Conservation (phyloP, 2,113 vertebrate species). For the Glaucidium brasilianum region DNA sequence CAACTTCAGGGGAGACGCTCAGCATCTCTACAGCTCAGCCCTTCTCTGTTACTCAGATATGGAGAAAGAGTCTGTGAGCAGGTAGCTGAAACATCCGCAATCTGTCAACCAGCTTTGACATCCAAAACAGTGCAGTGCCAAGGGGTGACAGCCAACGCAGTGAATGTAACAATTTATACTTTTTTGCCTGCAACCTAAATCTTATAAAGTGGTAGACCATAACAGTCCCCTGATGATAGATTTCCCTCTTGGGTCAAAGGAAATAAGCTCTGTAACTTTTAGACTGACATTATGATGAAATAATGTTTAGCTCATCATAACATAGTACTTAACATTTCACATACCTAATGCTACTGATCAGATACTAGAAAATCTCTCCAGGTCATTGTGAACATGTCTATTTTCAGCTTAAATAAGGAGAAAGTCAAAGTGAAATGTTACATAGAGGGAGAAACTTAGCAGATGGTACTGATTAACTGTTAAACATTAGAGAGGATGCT, state of each 20-base stretch:
- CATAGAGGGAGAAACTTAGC: neutral
- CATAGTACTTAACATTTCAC: neutral
- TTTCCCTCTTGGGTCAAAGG: neutral
- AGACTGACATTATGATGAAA: neutral
- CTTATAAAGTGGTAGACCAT: neutral
- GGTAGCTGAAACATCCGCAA: neutral
- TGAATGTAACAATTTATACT: neutral
- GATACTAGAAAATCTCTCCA: neutral
- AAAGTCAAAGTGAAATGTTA: neutral
- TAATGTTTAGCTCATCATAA: neutral
- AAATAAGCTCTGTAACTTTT: neutral
- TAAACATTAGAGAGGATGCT: neutral
- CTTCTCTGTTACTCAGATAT: neutral
- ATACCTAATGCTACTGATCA: neutral
- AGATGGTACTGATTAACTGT: neutral
- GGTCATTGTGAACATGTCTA: neutral
- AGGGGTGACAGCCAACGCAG: neutral
- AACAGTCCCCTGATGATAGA: neutral
- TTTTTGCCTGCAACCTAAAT: neutral
- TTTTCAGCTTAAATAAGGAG: neutral
- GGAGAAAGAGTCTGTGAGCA: neutral
- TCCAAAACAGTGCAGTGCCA: neutral
- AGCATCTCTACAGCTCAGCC: neutral
- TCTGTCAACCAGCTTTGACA: neutral
- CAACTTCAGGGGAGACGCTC: neutral